Evolutionary conservation across 2,888 invertebrate species (phyloP), one percentile per base, ranked within the genome.

Genomic region (Andrena hattorfiana): DNA sequence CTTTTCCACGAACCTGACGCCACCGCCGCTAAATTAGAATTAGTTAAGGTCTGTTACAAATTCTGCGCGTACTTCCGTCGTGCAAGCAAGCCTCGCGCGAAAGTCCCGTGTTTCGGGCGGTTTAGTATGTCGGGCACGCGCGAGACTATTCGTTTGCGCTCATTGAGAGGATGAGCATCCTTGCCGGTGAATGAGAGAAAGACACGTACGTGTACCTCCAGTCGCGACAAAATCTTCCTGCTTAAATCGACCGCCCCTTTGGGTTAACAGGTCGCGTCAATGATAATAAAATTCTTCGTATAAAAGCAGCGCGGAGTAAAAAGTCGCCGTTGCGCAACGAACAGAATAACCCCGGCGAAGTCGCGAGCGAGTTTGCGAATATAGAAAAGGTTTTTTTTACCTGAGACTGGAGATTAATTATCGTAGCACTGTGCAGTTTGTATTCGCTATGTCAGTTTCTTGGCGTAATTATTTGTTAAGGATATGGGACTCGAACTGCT

Each of bases 141-240:
- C 80, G 64, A 74, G 75, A 83, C 77, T 70, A 77, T 87, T 87
- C 79, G 77, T 87, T 84, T 80, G 74, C 66, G 64, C 70, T 83
- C 76, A 72, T 85, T 87, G 82, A 80, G 64, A 70, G 32, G 59
- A 56, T 56, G 56, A 77, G 26, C 35, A 67, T 32, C 73, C 70
- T 54, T 30, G 28, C 23, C 30, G 32, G 60, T 48, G 48, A 80
- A 75, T 20, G 66, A 86, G 64, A 71, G 66, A 81, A 83, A 83
- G 79, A 83, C 20, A 76, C 60, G 20, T 73, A 69, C 64, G 51
- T 32, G 20, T 62, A n/a, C 5, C 23, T 54, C 59, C 54, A 2
- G 10, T 8, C 1, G 7, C 66, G 49, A 23, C n/a, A 54, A 68
- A 85, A 76, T 73, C 78, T 85, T 75, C 23, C 23, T n/a, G 30